Conservation (phyloP, 2,888 invertebrate genomes). For the Yponomeuta evonymella region DNA sequence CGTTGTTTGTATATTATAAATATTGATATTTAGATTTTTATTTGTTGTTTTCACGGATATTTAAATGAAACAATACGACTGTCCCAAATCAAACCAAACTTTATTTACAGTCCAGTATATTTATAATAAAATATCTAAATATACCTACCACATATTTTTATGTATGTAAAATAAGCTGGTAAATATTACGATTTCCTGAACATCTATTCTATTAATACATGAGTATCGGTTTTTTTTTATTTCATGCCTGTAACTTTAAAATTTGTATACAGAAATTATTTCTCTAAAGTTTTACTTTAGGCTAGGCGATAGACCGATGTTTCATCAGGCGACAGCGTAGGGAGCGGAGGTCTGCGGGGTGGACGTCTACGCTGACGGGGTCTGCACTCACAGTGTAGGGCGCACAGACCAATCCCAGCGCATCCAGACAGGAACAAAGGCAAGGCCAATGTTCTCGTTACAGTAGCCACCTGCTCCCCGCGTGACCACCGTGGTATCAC, state of each 20-base stretch:
- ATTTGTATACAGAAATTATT: conserved; percentile 4
- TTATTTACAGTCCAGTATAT: no score
- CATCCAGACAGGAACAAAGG: conserved; percentile 90
- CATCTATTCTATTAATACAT: neutral
- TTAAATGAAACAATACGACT: no score
- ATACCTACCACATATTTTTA: neutral
- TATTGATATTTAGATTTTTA: no score
- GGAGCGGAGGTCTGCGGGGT: conserved; percentile 78
- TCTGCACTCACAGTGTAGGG: conserved; percentile 91
- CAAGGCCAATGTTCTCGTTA: conserved; percentile 88
- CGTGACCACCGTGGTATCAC: conserved; percentile 90
- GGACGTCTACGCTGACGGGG: conserved; percentile 81
- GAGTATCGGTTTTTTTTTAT: conserved; percentile 12
- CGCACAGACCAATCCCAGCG: conserved; percentile 89
- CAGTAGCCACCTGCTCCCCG: conserved; percentile 87
- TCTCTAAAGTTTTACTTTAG: conserved; percentile 28
- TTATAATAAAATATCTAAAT: no score
- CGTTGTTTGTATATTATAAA: no score
- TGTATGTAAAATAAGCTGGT: neutral
- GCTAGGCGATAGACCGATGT: conserved; percentile 65
- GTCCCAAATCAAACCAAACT: no score
- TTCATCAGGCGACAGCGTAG: conserved; percentile 74
- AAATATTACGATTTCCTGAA: neutral
- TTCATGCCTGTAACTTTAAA: neutral
- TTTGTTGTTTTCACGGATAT: no score